phyloP scores from a whole-genome alignment of 1,140 invertebrate species.

The fruit fly (Drosophila melanogaster) region DNA sequence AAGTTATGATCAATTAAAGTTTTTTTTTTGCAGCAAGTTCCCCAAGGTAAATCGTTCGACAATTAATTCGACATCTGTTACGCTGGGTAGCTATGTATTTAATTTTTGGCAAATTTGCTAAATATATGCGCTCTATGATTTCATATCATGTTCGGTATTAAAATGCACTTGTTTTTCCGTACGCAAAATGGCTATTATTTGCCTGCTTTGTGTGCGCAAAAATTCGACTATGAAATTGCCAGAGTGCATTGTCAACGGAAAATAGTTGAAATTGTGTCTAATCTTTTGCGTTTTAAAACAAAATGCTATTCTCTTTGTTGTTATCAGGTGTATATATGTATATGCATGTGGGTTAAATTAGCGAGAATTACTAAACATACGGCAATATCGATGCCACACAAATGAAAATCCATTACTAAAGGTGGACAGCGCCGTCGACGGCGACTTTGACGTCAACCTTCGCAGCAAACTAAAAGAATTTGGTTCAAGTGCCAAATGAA shows the following conservation, averaged over 20 bases:
- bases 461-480: conserved; percentile 79
- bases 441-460: conserved; percentile 50
- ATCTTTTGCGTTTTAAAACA: conserved; percentile 14
- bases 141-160: conserved; percentile 31
- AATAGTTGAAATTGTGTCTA: conserved; percentile 9
- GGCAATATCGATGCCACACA: conserved; percentile 18
- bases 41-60: conserved; percentile 8
- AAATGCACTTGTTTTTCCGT: conserved; percentile 7
- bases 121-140: conserved; percentile 23
- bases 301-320: background rate
- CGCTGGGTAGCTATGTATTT: conserved; percentile 25
- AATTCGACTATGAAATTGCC: background rate
- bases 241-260: conserved; percentile 27
- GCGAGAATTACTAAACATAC: conserved; percentile 21
- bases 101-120: conserved; percentile 16
- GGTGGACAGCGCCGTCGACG: conserved; percentile 12
- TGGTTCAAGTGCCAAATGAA: conserved; percentile 82
- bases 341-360: conserved; percentile 19
- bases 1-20: conserved; percentile 8
- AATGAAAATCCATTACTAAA: conserved; percentile 36
- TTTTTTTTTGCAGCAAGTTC: conserved; percentile 9
- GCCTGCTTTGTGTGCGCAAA: conserved; percentile 18
- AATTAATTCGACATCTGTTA: conserved; percentile 1
- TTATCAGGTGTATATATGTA: conserved; percentile 1
- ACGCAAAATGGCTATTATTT: conserved; percentile 29